Percentiles rank a stretch among this genome's conserved stretches.
phyloP scores from a whole-genome alignment of 2,888 invertebrate species.

The Nephrotoma appendiculata region DNA sequence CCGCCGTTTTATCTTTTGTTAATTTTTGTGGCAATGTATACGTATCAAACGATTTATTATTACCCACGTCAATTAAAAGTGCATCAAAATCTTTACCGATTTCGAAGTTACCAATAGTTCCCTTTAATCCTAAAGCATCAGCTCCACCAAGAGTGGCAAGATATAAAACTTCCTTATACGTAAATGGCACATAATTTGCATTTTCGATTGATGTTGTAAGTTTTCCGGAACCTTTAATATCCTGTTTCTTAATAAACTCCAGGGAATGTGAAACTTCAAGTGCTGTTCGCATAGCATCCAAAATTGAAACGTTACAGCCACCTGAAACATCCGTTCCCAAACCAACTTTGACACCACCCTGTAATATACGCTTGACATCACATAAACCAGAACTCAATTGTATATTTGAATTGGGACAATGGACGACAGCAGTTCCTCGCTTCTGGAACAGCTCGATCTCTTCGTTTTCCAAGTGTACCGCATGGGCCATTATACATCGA shows the following conservation, averaged over 20 bases:
- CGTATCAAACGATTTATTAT: conserved; percentile 38
- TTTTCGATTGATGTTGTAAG: conserved; percentile 8
- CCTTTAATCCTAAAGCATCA: conserved; percentile 58
- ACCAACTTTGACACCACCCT: conserved; percentile 56
- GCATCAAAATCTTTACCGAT: conserved; percentile 81
- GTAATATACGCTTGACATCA: conserved; percentile 50
- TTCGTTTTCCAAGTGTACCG: conserved; percentile 52
- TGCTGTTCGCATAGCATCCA: conserved; percentile 58
- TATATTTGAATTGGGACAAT: conserved; percentile 79
- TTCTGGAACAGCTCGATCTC: conserved; percentile 49
- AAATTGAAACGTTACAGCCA: conserved; percentile 60
- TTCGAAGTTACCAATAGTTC: conserved; percentile 63
- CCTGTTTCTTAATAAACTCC: conserved; percentile 35
- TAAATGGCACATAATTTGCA: conserved; percentile 35
- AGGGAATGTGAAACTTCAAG: conserved; percentile 60
- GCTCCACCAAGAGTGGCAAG: conserved; percentile 81
- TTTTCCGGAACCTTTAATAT: conserved; percentile 21
- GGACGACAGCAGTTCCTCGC: conserved; percentile 55
- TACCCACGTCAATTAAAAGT: conserved; percentile 51
- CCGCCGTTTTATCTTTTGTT: conserved; percentile 17
- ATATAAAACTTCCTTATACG: conserved; percentile 63
- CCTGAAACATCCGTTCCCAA: conserved; percentile 81
- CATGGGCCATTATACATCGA: conserved; percentile 67
- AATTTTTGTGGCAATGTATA: conserved; percentile 23
- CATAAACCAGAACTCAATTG: conserved; percentile 68